Percentiles rank a stretch among this genome's conserved stretches.
phyloP scores from a whole-genome alignment of 2,888 invertebrate genomes.

The Tenthredo livida region DNA sequence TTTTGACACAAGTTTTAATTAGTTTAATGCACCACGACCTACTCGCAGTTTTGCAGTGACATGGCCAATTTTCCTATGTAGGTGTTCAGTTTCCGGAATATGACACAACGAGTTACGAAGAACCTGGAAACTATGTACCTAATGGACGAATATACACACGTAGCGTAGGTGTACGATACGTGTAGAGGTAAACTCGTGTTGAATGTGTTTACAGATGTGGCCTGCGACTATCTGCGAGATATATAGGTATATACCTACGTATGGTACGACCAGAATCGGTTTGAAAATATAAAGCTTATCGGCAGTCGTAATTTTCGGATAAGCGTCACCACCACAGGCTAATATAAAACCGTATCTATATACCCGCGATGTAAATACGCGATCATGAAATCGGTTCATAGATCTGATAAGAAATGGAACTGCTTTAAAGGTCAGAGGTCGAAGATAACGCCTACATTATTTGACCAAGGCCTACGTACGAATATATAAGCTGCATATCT shows the following conservation, averaged over 20 bases:
- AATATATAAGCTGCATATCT: neutral
- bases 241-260: neutral
- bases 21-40: constrained; percentile 5
- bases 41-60: constrained; percentile 12
- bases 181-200: neutral
- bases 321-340: neutral
- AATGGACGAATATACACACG: neutral
- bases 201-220: constrained; percentile 3
- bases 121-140: constrained; percentile 28
- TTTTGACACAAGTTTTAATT: constrained; percentile 32
- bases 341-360: constrained; percentile 8
- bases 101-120: neutral
- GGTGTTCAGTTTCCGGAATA: neutral
- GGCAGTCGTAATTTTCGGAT: constrained; percentile 27
- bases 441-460: neutral
- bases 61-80: constrained; percentile 7
- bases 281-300: constrained; percentile 28
- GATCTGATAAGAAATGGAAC: constrained; percentile 26
- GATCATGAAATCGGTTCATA: constrained; percentile 1
- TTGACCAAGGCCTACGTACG: neutral
- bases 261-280: constrained; percentile 32
- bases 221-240: neutral
- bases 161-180: neutral
- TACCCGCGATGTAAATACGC: constrained; percentile 25
- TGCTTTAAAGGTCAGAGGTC: constrained; percentile 9